Conservation (phyloP, 2,888 invertebrate species). For the Thalpophila matura region DNA sequence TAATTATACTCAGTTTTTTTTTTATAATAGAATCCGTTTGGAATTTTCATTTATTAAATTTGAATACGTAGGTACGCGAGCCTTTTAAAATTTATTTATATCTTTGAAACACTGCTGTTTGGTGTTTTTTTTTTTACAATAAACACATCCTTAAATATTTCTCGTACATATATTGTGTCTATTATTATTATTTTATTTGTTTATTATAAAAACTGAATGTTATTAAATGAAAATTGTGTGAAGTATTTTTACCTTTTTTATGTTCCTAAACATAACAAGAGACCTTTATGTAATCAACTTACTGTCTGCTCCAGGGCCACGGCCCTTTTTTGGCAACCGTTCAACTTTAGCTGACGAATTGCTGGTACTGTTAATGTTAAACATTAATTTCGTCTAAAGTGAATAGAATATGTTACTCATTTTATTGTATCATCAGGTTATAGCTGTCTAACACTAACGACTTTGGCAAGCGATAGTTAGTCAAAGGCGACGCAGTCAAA, state of each 20-base stretch:
- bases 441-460: too few species aligned
- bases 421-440: background rate
- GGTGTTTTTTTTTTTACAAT: too few species aligned
- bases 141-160: too few species aligned
- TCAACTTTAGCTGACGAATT: conserved; percentile 43
- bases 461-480: too few species aligned
- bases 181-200: conserved; percentile 2
- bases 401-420: conserved; percentile 4
- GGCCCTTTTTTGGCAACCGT: conserved; percentile 42
- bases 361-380: conserved; percentile 41
- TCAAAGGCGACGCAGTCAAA: too few species aligned
- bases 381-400: conserved; percentile 39
- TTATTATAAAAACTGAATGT: conserved; percentile 19
- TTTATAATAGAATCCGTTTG: conserved; percentile 49
- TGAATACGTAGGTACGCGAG: conserved; percentile 12
- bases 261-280: conserved; percentile 29
- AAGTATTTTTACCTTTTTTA: too few species aligned
- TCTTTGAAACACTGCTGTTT: too few species aligned
- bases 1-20: conserved; percentile 56
- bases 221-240: too few species aligned
- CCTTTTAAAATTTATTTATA: background rate
- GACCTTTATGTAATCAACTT: conserved; percentile 41
- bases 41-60: conserved; percentile 27
- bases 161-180: too few species aligned
- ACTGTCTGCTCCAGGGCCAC: conserved; percentile 17